Base-by-base conservation (phyloP, 2,113 vertebrate genomes). In the Fregata magnificens region DNA sequence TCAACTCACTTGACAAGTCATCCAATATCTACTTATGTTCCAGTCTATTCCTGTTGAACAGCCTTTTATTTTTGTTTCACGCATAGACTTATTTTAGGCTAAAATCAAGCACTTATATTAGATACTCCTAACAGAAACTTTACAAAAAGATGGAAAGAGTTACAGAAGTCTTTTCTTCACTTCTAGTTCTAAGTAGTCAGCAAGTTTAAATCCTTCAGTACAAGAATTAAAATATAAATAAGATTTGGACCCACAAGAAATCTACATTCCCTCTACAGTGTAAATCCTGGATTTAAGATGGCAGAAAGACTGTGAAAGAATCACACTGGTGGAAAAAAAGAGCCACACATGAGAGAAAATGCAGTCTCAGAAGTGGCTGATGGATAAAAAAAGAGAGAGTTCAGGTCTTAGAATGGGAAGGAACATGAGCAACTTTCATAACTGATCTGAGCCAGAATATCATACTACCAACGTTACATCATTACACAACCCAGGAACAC, bases 11-110 rank as follows among this genome's bases (percentile, higher is more conserved):
- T 94, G 79, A 95, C 42, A 94, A 95, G 81, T 72, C 62, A 72
- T 74, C 66, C 70, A 95, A 20, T 89, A 92, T 50, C 91, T 79
- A 44, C 70, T 86, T 93, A 50, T 16, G 28, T 76, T 87, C 78
- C 38, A 66, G 77, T 66, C 73, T 73, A 73, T 91, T 95, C 94
- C 62, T 88, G 96, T 58, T 90, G 53, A 90, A 90, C 70, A 91
- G 78, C 81, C 92, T 95, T 86, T 88, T 93, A 86, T 86, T 96
- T 95, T 79, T 72, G 73, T 87, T 95, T 91, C 94, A 66, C 34
- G 25, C 22, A 34, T 21, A 72, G 56, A 72, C 45, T 53, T 89
- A 82, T 82, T 88, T 93, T 85, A 82, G 58, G 13, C 36, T 85
- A 65, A 79, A 89, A 79, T 72, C 40, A 89, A 94, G 66, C 40